phyloP scores from a whole-genome alignment of 2,113 vertebrate species.

The Hystrix brachyura region DNA sequence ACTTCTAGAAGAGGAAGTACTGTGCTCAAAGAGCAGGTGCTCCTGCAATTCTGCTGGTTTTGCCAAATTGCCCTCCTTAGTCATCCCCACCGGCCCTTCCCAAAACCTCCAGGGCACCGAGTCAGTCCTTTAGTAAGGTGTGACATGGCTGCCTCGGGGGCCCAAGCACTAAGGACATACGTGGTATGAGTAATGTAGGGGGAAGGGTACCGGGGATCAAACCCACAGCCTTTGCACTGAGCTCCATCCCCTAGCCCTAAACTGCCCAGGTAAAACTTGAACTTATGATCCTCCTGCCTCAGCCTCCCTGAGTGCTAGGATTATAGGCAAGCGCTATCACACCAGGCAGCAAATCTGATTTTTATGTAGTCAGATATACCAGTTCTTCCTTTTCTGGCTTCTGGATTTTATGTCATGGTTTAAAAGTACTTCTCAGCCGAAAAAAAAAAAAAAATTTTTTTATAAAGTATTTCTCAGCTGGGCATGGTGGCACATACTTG shows the following conservation, averaged over 20 bases:
- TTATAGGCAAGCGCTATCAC: too few relatives aligned
- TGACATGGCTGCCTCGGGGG: fast-evolving
- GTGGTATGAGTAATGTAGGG: too few relatives aligned
- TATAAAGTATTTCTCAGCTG: background rate
- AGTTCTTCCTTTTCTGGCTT: background rate
- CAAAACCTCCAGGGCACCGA: fast-evolving
- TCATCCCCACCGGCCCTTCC: background rate
- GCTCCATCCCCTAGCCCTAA: background rate
- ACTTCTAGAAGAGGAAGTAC: background rate
- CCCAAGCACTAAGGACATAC: background rate
- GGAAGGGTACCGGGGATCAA: background rate
- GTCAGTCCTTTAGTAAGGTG: background rate
- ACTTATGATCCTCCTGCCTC: background rate
- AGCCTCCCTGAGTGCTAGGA: background rate
- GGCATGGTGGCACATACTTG: background rate
- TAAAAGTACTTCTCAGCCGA: background rate
- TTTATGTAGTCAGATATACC: background rate
- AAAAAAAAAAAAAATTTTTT: too few relatives aligned
- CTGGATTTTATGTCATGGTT: background rate
- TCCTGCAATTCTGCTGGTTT: background rate
- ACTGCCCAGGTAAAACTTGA: background rate
- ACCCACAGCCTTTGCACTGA: too few relatives aligned
- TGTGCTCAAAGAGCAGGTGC: background rate
- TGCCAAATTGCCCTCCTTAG: background rate
- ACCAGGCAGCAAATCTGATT: background rate